A percentile compares a stretch with the other conserved stretches of the same genome.
Evolutionary conservation across 2,888 invertebrate species (phyloP).

Genomic region (Copidosoma aretas): DNA sequence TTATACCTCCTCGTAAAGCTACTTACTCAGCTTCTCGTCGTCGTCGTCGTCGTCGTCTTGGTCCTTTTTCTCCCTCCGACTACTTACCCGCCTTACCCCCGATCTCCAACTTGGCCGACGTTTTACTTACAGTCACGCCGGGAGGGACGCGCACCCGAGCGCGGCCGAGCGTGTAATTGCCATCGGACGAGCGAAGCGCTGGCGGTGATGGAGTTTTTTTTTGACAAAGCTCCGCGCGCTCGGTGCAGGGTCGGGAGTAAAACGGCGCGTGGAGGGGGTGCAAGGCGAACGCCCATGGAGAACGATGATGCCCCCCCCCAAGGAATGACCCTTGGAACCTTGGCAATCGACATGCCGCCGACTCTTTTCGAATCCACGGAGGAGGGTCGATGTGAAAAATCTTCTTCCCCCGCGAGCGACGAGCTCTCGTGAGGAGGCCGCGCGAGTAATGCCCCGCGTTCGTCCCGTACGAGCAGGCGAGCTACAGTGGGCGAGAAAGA

Average conservation of each 20-base stretch:
- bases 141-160: constrained; percentile 59
- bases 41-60: constrained; percentile 46
- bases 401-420: no score
- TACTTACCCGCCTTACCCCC: constrained; percentile 20
- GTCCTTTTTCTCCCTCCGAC: constrained; percentile 42
- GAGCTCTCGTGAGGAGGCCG: neutral
- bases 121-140: constrained; percentile 55
- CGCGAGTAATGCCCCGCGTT: neutral
- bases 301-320: no score
- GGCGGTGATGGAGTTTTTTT: no score
- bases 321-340: no score
- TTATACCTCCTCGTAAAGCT: constrained; percentile 28
- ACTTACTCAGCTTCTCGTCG: constrained; percentile 32
- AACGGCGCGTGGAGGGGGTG: no score
- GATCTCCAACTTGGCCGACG: constrained; percentile 47
- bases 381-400: no score
- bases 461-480: neutral
- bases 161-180: constrained; percentile 62
- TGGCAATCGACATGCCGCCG: no score
- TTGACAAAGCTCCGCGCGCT: no score
- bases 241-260: no score
- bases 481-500: neutral
- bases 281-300: no score
- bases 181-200: constrained; percentile 52
- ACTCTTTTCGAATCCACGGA: no score